phyloP scores from a whole-genome alignment of 2,888 invertebrate genomes.

The Heliothis peltigera region DNA sequence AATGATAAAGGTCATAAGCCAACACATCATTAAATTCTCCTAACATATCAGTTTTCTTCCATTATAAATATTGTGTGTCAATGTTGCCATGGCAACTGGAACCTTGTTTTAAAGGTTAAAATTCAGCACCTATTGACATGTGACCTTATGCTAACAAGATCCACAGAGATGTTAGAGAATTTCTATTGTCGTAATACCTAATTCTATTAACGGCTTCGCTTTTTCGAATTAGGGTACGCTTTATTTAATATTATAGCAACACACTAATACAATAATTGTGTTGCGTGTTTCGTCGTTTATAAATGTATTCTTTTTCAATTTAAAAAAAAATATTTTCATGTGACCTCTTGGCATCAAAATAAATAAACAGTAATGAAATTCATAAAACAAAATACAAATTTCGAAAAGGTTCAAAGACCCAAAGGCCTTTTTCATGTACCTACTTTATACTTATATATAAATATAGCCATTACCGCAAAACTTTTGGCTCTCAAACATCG shows the following conservation, averaged over 20 bases:
- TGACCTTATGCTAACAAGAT: neutral
- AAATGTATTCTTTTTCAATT: no score
- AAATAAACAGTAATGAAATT: neutral
- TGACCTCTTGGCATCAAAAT: neutral
- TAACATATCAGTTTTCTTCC: slow-evolving; percentile 8
- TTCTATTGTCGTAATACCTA: no score
- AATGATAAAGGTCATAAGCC: slow-evolving; percentile 12
- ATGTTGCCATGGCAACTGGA: neutral
- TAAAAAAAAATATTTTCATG: neutral
- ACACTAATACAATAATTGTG: no score
- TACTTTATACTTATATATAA: neutral
- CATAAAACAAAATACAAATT: neutral
- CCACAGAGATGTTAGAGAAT: no score
- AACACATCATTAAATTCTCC: slow-evolving; percentile 21
- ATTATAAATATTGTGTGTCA: neutral
- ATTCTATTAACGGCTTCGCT: no score
- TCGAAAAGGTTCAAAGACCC: neutral
- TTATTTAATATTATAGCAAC: no score
- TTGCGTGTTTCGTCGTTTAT: no score
- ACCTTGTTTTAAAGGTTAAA: neutral
- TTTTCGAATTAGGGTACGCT: no score
- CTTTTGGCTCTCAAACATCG: neutral
- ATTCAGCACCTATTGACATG: slow-evolving; percentile 1
- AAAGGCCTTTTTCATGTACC: neutral
- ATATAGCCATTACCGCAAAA: slow-evolving; percentile 8